Evolutionary conservation across 2,113 vertebrate genomes (phyloP).

Genomic region (Glareola pratincola): DNA sequence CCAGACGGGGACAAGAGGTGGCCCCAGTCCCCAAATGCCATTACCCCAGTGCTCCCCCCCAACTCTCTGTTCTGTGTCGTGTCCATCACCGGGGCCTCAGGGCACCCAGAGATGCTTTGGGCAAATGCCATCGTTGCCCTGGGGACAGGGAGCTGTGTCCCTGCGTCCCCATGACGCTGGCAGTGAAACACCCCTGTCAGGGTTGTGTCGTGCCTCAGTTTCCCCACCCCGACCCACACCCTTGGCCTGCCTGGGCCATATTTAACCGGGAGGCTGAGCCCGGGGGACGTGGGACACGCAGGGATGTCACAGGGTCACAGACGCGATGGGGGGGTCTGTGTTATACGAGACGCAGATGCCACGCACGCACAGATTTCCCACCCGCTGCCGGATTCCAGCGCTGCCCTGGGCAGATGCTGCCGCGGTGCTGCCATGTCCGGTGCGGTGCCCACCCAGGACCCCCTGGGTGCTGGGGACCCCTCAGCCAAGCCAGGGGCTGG

Average conservation of each 20-base stretch:
- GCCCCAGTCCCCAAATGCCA: not conserved
- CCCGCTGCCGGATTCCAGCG: not conserved
- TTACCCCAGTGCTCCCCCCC: no score
- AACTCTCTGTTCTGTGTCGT: not conserved
- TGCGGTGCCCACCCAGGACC: not conserved
- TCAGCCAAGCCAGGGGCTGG: rapidly evolving
- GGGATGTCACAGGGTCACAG: not conserved
- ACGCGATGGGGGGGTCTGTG: not conserved
- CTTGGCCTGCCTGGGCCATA: not conserved
- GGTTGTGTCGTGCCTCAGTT: not conserved
- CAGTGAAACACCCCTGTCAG: not conserved
- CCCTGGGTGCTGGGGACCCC: not conserved
- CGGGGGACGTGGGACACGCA: rapidly evolving
- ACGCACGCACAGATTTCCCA: not conserved
- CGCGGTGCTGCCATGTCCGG: not conserved
- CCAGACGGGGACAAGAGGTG: not conserved
- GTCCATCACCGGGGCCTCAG: not conserved
- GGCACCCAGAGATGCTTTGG: not conserved
- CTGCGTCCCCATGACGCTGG: not conserved
- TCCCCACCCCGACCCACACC: not conserved
- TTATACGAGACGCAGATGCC: not conserved
- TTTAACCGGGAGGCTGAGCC: rapidly evolving
- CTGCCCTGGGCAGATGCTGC: not conserved
- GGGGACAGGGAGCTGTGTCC: not conserved
- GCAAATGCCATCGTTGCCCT: not conserved